Evolutionary conservation across 1,140 invertebrate species (phyloP), one percentile per base, ranked within the genome.

Genomic region (Himalopsyche phryganea): DNA sequence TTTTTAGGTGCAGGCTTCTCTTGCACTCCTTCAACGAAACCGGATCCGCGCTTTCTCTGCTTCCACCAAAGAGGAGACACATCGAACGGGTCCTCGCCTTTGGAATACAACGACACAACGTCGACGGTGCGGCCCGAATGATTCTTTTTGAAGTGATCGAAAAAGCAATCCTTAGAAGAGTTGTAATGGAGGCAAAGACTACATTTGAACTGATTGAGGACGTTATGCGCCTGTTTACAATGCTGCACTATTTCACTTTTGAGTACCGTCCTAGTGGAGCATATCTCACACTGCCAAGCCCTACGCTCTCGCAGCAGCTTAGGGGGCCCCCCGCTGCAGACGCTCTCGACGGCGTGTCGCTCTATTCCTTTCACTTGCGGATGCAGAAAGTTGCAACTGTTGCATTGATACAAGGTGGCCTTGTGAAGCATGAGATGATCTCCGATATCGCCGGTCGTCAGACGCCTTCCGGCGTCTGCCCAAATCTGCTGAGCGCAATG

Each of bases 381-480:
- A 71, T 88, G 83, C 62, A 85, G 78, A 69, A 83, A 83, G 65
- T 78, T 71, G 65, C 87, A 90, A 61, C 80, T 70, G 1, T 80
- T 80, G 73, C 87, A 91, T 62, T 84, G 85, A 68, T 85, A 89
- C 17, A 91, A 71, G 57, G 76, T 80, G 4, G 77, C 71, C 57
- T 87, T 86, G 72, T 91, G 89, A 76, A 90, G 83, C 72, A 85
- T 86, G 53, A 91, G 77, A 74, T 91, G 89, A 55, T 77, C 72
- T 5, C 83, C 73, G 57, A 90, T 83, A 54, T 81, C 80, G 83
- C 68, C 0, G 67, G 85, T 68, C 0, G 68, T 70, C 14, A 75
- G 48, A 3, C 67, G 67, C n/a, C 60, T 67, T 6, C 68, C 58
- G 1, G 67, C 70, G 32, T 76, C 68, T 6, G 73, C 50, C 60